A percentile compares a stretch with the other conserved stretches of the same genome.
These are phyloP conservation scores for Sylvia atricapilla DNA, from an alignment of 2,113 vertebrate species.

Conservation along the genomic window DNA sequence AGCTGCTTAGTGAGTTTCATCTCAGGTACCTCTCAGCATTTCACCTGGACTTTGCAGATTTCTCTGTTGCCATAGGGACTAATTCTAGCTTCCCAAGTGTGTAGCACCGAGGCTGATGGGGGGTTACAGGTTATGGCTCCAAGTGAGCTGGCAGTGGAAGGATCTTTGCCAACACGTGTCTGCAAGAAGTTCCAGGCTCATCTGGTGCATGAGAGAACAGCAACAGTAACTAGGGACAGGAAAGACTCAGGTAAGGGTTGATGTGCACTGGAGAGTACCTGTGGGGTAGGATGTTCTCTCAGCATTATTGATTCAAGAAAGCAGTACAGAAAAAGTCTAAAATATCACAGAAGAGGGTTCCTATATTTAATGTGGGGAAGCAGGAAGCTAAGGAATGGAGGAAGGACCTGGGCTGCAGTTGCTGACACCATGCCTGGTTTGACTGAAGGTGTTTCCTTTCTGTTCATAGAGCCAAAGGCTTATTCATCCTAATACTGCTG, in stretches of 20 bases:
- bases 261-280: background rate
- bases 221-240: background rate
- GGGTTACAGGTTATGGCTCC: background rate
- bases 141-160: background rate
- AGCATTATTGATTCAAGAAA: background rate
- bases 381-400: background rate
- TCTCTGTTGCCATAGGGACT: constrained; percentile 42
- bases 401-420: background rate
- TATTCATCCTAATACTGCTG: background rate
- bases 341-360: background rate
- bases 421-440: background rate
- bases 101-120: background rate
- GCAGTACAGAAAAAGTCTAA: background rate
- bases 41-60: background rate
- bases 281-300: background rate
- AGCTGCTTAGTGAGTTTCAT: background rate
- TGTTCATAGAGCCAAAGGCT: background rate
- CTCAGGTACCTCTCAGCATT: background rate
- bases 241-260: background rate
- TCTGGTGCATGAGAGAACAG: background rate
- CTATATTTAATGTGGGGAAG: background rate
- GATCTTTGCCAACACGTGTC: background rate
- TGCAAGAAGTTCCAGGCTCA: background rate
- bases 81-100: background rate
- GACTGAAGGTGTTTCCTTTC: background rate